Evolutionary conservation across 1,140 invertebrate genomes (phyloP).

Genomic region (Drosophila littoralis): DNA sequence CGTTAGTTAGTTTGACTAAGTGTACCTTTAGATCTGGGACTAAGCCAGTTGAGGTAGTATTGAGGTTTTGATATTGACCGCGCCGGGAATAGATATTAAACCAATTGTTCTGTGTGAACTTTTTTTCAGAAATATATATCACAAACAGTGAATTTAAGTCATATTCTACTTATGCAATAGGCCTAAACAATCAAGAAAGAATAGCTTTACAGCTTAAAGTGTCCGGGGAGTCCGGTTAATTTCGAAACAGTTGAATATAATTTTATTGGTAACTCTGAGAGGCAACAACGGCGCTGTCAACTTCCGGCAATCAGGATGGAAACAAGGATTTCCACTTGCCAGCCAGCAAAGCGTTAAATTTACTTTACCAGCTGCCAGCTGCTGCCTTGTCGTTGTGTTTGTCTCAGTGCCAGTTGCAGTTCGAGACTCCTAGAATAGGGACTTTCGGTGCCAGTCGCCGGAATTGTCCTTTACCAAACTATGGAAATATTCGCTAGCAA

Average conservation of each 20-base stretch:
- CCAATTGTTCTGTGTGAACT: too few species aligned
- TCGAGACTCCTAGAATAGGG: neutral
- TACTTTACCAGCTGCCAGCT: constrained; percentile 31
- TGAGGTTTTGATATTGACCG: too few species aligned
- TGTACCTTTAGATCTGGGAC: too few species aligned
- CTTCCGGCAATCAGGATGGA: constrained; percentile 37
- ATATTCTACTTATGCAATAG: constrained; percentile 7
- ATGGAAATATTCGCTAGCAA: constrained; percentile 34
- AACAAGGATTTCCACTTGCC: constrained; percentile 54
- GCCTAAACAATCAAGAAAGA: constrained; percentile 1
- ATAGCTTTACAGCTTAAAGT: neutral
- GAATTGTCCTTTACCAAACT: constrained; percentile 20
- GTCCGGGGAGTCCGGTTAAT: constrained; percentile 42
- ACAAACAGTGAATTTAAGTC: too few species aligned
- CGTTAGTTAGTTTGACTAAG: too few species aligned
- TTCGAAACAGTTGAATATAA: constrained; percentile 58
- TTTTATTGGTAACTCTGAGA: constrained; percentile 58
- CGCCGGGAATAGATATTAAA: too few species aligned
- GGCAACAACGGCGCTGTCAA: constrained; percentile 6
- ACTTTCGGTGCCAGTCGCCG: constrained; percentile 22
- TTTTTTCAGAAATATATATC: too few species aligned
- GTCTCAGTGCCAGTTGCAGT: neutral
- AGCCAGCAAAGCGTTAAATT: constrained; percentile 63
- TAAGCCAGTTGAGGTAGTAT: too few species aligned
- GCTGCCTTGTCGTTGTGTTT: neutral